Evolutionary conservation across 2,113 vertebrate species (phyloP), one percentile per base, ranked within the genome.

Genomic region (Coturnix japonica): DNA sequence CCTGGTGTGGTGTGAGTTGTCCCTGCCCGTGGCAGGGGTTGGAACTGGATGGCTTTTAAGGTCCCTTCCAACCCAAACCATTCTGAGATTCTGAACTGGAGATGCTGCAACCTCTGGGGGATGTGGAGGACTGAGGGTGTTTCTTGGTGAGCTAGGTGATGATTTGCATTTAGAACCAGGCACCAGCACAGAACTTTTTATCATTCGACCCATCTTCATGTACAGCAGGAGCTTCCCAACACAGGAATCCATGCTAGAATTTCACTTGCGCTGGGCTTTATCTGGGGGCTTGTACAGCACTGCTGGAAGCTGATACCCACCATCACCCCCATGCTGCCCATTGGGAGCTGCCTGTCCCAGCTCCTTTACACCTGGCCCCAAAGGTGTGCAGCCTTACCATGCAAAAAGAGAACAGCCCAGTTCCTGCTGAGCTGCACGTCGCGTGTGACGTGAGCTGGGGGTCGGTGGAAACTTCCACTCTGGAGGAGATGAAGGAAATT

Each of bases 401-500:
- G 30, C 69, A 49, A 44, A 64, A 84, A 44, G 18, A 35, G 65
- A 77, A 30, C 1, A 0, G 60, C 37, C 26, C 21, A 4, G 31
- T 35, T 81, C 49, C 37, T 84, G 49, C 54, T 9, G 33, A 53
- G 30, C 35, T 35, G 61, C 39, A 23, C 5, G 47, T 70, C 0
- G 7, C 1, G 2, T 70, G 89, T 67, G 72, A 28, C 35, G 13
- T 9, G 41, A 64, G 28, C 20, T 25, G 30, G 47, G 49, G 60
- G 44, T 74, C 15, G 31, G 28, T 78, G 86, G 83, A 69, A 59
- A 51, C n/a, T 87, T 82, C 93, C 64, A 87, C 56, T 59, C 51
- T 70, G 26, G 60, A 90, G 85, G 43, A 85, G 81, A 73, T 39
- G 22, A 53, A 89, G 94, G 93, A 84, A 92, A 93, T 90, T 81